These are phyloP conservation scores for Scleropages formosus DNA, from an alignment of 2,797 vertebrate genomes.

Conservation along the genomic window DNA sequence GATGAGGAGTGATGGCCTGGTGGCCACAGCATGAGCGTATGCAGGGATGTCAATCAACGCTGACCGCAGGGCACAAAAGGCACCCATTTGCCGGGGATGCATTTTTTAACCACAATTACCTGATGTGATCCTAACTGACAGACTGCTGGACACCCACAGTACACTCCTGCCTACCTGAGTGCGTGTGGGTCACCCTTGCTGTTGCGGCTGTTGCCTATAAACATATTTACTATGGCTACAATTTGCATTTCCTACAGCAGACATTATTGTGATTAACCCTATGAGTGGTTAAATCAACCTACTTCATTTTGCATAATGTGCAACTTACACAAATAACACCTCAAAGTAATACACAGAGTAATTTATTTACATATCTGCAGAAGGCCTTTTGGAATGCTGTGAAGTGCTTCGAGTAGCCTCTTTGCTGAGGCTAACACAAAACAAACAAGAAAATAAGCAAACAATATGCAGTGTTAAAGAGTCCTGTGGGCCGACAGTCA, in stretches of 20 bases:
- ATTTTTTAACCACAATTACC: background rate
- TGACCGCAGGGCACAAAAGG: background rate
- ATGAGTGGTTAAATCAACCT: background rate
- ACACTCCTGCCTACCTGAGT: background rate
- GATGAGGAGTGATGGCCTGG: background rate
- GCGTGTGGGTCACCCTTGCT: background rate
- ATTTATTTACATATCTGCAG: no score
- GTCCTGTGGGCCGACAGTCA: background rate
- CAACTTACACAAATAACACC: background rate
- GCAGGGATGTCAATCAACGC: background rate
- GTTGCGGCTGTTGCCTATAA: background rate
- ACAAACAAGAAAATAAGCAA: background rate
- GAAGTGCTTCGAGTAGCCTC: no score
- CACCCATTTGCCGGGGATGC: background rate
- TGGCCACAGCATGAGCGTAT: background rate
- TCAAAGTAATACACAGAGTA: no score
- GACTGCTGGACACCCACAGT: background rate
- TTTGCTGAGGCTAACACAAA: background rate
- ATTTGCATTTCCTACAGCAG: background rate
- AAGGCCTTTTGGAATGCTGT: no score
- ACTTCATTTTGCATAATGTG: background rate
- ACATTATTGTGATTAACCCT: slow-evolving; percentile 7
- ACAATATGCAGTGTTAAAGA: background rate
- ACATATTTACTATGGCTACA: no score
- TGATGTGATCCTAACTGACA: background rate